phyloP scores from a whole-genome alignment of 2,888 invertebrate species.

The Ochropleura leucogaster region DNA sequence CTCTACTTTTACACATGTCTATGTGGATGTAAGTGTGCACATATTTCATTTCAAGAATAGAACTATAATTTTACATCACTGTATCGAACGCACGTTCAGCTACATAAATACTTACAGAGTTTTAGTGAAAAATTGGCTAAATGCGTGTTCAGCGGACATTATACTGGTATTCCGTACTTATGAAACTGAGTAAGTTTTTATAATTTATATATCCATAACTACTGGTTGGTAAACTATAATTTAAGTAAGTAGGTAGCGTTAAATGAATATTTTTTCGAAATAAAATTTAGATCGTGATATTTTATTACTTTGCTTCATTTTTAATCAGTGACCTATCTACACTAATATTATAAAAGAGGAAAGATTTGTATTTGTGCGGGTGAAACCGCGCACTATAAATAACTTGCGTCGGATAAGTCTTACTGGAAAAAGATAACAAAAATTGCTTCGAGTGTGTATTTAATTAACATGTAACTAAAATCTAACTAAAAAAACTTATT shows the following conservation, averaged over 20 bases:
- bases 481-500: not conserved
- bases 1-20: conserved; percentile 16
- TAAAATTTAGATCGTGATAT: not conserved
- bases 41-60: conserved; percentile 24
- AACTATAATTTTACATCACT: conserved; percentile 35
- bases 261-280: not conserved
- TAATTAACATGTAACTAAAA: conserved; percentile 10
- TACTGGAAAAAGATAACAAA: not conserved
- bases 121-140: conserved; percentile 39
- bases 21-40: conserved; percentile 5
- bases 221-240: conserved; percentile 3
- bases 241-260: not conserved
- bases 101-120: conserved; percentile 39
- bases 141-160: conserved; percentile 57
- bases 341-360: no score
- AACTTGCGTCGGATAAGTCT: not conserved
- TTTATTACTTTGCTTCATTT: not conserved
- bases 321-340: not conserved
- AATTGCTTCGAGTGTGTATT: not conserved
- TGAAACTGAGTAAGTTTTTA: conserved; percentile 27
- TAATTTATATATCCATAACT: conserved; percentile 7
- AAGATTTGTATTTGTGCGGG: no score
- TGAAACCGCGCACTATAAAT: no score
- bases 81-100: conserved; percentile 31
- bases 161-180: conserved; percentile 22